Evolutionary conservation across 2,797 vertebrate species (phyloP).

Genomic region (Macroramphosus scolopax): DNA sequence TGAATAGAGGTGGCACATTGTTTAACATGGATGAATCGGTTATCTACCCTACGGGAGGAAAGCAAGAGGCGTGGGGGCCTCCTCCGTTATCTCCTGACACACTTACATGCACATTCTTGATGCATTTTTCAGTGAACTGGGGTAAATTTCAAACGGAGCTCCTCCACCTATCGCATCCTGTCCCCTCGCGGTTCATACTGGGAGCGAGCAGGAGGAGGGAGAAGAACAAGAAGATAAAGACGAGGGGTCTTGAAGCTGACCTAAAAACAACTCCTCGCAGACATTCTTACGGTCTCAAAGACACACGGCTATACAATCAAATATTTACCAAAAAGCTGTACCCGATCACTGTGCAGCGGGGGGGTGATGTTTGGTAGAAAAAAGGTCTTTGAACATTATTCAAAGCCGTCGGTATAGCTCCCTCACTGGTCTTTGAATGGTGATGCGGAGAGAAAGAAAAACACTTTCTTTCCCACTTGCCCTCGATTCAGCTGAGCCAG

Average conservation of each 20-base stretch:
- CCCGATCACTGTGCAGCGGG: slow-evolving; percentile 37
- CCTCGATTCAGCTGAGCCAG: slow-evolving; percentile 70
- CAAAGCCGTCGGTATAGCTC: slow-evolving; percentile 53
- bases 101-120: slow-evolving; percentile 39
- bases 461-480: slow-evolving; percentile 58
- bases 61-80: slow-evolving; percentile 37
- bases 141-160: slow-evolving; percentile 67
- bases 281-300: slow-evolving; percentile 50
- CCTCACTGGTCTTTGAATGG: slow-evolving; percentile 39
- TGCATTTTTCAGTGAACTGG: slow-evolving; percentile 55
- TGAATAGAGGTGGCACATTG: slow-evolving; percentile 53
- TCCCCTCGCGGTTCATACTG: slow-evolving; percentile 43
- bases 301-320: slow-evolving; percentile 61
- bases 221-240: slow-evolving; percentile 17
- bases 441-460: slow-evolving; percentile 40
- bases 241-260: slow-evolving; percentile 50
- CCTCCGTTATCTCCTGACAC: slow-evolving; percentile 56
- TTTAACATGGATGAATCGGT: slow-evolving; percentile 59
- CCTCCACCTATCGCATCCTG: slow-evolving; percentile 50
- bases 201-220: slow-evolving; percentile 5
- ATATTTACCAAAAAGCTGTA: slow-evolving; percentile 70
- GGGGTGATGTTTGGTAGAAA: slow-evolving; percentile 2
- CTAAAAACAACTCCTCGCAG: slow-evolving; percentile 72
- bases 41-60: slow-evolving; percentile 42
- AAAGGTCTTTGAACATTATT: slow-evolving; percentile 61